A percentile compares a stretch with the other conserved stretches of the same genome.
These are phyloP conservation scores for Euplagia quadripunctaria DNA, from an alignment of 2,888 invertebrate genomes.

Conservation along the genomic window DNA sequence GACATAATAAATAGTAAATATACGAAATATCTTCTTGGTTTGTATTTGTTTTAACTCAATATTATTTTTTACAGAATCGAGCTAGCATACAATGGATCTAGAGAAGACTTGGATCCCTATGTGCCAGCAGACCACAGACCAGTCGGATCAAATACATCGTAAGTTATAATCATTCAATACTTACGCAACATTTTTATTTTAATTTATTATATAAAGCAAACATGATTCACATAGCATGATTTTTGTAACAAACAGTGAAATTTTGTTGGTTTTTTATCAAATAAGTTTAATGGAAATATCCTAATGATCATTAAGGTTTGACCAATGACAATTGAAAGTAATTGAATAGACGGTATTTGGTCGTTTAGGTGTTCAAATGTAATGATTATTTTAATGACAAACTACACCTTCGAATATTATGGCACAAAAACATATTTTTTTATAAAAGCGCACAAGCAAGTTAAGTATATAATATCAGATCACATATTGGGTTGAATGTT, in stretches of 20 bases:
- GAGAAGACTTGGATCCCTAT: constrained; percentile 82
- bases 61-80: constrained; percentile 73
- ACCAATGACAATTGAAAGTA: neutral
- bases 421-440: neutral
- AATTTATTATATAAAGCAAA: neutral
- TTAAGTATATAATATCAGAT: neutral
- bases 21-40: neutral
- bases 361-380: too few species aligned
- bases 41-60: constrained; percentile 4
- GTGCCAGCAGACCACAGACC: constrained; percentile 79
- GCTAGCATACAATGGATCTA: constrained; percentile 81
- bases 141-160: constrained; percentile 80
- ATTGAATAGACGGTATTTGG: too few species aligned
- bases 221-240: too few species aligned
- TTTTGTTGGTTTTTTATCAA: neutral
- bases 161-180: constrained; percentile 53
- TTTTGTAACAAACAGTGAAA: too few species aligned
- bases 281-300: neutral
- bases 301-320: neutral
- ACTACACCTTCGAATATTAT: neutral
- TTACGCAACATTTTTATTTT: neutral
- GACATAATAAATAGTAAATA: neutral
- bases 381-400: neutral
- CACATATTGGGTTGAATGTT: neutral
- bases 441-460: neutral